Conservation (phyloP, 2,113 vertebrate genomes). For the Alectura lathami region DNA sequence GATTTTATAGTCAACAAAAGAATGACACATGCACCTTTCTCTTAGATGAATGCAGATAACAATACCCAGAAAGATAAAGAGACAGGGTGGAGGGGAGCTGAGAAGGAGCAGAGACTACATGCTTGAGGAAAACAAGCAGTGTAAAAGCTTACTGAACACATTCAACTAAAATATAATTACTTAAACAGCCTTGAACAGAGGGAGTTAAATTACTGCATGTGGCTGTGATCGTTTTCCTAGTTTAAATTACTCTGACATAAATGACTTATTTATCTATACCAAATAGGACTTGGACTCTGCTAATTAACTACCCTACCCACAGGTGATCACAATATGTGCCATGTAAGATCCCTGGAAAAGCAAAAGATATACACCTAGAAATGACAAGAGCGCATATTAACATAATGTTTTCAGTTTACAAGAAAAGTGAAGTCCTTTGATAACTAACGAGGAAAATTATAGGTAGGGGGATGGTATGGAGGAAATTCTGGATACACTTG, state of each 20-base stretch:
- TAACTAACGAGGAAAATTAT: conserved; percentile 68
- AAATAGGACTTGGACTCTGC: conserved; percentile 57
- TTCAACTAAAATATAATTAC: conserved; percentile 57
- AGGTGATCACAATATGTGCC: conserved; percentile 69
- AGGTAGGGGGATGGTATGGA: background rate
- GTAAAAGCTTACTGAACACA: conserved; percentile 40
- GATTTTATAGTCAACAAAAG: conserved; percentile 25
- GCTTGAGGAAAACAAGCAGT: background rate
- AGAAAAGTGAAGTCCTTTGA: conserved; percentile 58
- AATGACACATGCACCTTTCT: conserved; percentile 27
- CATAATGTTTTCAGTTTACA: conserved; percentile 65
- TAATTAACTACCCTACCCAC: conserved; percentile 75
- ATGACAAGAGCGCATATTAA: conserved; percentile 58
- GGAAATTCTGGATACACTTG: conserved; percentile 45
- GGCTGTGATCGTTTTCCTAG: conserved; percentile 36
- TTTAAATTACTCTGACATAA: conserved; percentile 66
- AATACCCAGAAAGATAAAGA: background rate
- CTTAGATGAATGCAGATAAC: background rate
- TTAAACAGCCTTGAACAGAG: conserved; percentile 61
- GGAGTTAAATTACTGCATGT: conserved; percentile 26
- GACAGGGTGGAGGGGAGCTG: background rate
- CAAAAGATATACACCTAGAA: conserved; percentile 43
- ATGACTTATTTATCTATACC: too few species aligned
- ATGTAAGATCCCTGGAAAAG: conserved; percentile 42
- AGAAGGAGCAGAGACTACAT: background rate